Evolutionary conservation across 2,888 invertebrate species (phyloP), one percentile per base, ranked within the genome.

Genomic region (Eugnorisma glareosa): DNA sequence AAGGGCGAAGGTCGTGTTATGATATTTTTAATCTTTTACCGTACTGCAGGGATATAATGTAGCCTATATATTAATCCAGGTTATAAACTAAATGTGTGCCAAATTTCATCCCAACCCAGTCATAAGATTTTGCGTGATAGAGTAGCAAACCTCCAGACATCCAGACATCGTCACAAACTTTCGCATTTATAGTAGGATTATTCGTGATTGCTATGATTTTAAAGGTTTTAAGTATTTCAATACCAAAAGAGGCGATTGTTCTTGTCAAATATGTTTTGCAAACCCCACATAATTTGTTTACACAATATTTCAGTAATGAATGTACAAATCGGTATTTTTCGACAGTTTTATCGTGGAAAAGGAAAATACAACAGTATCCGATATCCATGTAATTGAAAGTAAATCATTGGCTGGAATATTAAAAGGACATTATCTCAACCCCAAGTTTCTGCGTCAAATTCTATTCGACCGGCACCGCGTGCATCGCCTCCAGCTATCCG

Each of bases 401-500:
- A 66, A 31, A 45, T 35, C 8, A n/a, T 71, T 67, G n/a, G 15
- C 13, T 31, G 18, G 18, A 35, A 72, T 48, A 61, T 61, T 43
- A 13, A 63, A 64, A 48, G 6, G 31, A 48, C 11, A 40, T 54
- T 43, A 24, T 24, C 18, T 64, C 21, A 35, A n/a, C 18, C 35
- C 31, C 40, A 67, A 61, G 40, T 43, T 15, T 67, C 28, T 8
- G 7, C 28, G 48, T 51, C 31, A 35, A 70, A 70, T 51, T 67
- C 43, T 43, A 67, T 70, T 69, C 31, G 37, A 31, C 28, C 15
- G 18, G 72, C 6, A 69, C 35, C 2, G 24, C 51, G 28, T 61
- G 51, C 64, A 64, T 69, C 15, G 75, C 69, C 80, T 57, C n/a
- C 6, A 28, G 81, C 43, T 40, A 76, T 54, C 43, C 45, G 28